Percentiles rank a stretch among this genome's conserved stretches.
Evolutionary conservation across 2,797 vertebrate genomes (phyloP).

Genomic region (Cyclura pinguis): DNA sequence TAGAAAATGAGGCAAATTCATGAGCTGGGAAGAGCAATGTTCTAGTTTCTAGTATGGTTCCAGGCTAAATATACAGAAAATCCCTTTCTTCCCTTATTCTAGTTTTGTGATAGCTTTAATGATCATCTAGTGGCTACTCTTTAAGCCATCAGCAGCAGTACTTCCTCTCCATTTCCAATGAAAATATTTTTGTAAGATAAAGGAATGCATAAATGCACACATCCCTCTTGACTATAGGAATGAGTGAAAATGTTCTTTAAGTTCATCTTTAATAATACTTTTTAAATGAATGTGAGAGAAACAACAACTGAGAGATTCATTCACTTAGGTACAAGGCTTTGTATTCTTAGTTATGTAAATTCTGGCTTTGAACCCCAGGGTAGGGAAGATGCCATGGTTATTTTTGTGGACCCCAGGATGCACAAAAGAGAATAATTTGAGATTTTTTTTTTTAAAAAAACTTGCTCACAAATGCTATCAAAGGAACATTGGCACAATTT

Average conservation of each 20-base stretch:
- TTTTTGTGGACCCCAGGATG: no score
- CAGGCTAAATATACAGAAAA: not conserved
- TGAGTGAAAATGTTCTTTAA: not conserved
- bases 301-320: no score
- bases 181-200: not conserved
- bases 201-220: not conserved
- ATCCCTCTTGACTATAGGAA: not conserved
- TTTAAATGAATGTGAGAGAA: no score
- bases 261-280: no score
- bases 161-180: not conserved
- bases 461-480: no score
- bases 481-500: no score
- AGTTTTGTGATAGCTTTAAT: not conserved
- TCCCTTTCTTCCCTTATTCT: not conserved
- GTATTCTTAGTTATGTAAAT: no score
- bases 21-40: not conserved
- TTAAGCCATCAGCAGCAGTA: not conserved
- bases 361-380: no score
- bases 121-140: not conserved
- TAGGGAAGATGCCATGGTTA: no score
- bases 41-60: not conserved
- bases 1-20: not conserved
- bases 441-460: no score
- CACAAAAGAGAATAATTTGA: no score
- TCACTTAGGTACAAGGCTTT: no score